Evolutionary conservation across 2,888 invertebrate species (phyloP).

Genomic region (Lamellibrachia columna): DNA sequence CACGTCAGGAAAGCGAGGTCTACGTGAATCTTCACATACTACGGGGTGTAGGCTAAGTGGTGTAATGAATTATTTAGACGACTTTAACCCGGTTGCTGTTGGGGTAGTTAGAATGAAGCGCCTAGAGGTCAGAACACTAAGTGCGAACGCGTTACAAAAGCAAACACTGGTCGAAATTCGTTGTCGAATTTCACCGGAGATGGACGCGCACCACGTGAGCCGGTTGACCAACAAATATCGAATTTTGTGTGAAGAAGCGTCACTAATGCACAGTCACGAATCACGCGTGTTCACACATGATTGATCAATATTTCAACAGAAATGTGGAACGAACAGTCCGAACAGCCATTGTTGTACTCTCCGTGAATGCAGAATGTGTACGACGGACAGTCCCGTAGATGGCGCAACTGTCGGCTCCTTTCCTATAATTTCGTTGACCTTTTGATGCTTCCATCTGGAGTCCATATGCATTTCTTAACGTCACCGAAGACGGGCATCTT

Average conservation of each 20-base stretch:
- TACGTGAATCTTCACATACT: too few relatives aligned
- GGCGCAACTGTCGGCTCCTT: background rate
- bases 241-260: background rate
- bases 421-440: background rate
- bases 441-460: background rate
- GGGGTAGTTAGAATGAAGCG: background rate
- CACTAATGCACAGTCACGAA: background rate
- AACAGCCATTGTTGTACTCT: background rate
- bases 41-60: too few relatives aligned
- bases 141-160: background rate
- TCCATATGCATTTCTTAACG: constrained; percentile 2
- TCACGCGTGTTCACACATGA: background rate
- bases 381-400: background rate
- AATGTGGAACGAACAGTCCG: too few relatives aligned
- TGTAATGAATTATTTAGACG: background rate
- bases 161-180: background rate
- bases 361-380: background rate
- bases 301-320: too few relatives aligned
- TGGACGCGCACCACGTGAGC: background rate
- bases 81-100: background rate
- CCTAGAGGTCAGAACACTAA: background rate
- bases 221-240: background rate
- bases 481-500: constrained; percentile 2
- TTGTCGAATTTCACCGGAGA: background rate
- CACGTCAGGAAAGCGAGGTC: too few relatives aligned